Base-by-base conservation (phyloP, 2,888 invertebrate species). In the Matsumyia berberina region DNA sequence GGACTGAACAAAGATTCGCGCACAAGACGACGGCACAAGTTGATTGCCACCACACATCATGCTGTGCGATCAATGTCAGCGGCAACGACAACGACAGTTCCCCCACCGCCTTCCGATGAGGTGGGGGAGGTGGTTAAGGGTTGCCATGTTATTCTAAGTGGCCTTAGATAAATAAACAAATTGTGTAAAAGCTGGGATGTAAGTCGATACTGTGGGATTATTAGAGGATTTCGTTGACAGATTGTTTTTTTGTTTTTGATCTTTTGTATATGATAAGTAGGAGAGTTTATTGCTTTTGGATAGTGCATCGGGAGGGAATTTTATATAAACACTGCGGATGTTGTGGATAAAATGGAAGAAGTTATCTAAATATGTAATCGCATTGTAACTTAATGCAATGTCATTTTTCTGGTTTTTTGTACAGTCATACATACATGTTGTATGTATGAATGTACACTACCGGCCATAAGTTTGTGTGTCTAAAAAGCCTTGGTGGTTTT, bases 1-100 rank as follows among this genome's bases (percentile, higher is more conserved):
- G 44, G 66, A 44, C 44, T 17, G 46, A 57, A 49, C 70, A 79
- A 58, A 79, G 72, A 70, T 72, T 73, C 58, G 72, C 57, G 55
- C 46, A 67, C 53, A 62, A 73, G 37, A 60, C 60, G 58, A 62
- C 49, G 24, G 44, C 46, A 49, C 78, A 79, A 73, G 67, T 74
- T 60, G 60, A 73, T 74, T 80, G 79, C 66, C 79, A 79, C 58
- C 60, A 80, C 66, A 60, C 73, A 80, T 60, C 53, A 74, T 60
- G 73, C 79, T 73, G 72, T 58, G 31, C 62, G 74, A 80, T 80
- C 80, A 80, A 80, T 80, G 80, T 74, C 74, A 80, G 44, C 53
- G 19, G 31, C 42, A 72, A 15, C 11, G 15, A 51, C 15, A 37
- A 33, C 46, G 19, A 66, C 57, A 44, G 39, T 46, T 62, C 46